Conservation (phyloP, 2,797 vertebrate genomes). For the Enteromius anoplus region DNA sequence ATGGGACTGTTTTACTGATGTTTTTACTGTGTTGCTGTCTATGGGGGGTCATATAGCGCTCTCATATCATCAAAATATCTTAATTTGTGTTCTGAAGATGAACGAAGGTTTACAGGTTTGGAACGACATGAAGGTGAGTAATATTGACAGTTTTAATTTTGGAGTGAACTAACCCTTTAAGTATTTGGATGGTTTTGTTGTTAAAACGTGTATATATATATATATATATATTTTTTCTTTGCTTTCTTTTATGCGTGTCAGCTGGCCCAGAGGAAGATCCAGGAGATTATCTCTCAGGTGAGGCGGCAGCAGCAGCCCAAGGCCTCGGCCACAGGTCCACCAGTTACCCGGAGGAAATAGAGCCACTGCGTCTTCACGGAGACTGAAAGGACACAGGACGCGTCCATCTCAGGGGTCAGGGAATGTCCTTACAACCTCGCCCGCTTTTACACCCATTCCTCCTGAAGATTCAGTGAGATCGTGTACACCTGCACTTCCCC, state of each 20-base stretch:
- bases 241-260: constrained; percentile 59
- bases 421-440: constrained; percentile 77
- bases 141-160: too few relatives aligned
- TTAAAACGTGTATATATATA: too few relatives aligned
- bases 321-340: constrained; percentile 81
- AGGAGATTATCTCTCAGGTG: constrained; percentile 98
- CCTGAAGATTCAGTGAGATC: constrained; percentile 86
- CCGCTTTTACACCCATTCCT: constrained; percentile 83
- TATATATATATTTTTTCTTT: neutral
- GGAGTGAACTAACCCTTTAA: too few relatives aligned
- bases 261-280: constrained; percentile 99
- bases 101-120: too few relatives aligned
- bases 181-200: too few relatives aligned
- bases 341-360: constrained; percentile 91
- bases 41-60: too few relatives aligned
- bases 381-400: constrained; percentile 78
- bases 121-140: too few relatives aligned
- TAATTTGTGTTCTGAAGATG: too few relatives aligned
- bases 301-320: constrained; percentile 94
- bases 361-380: constrained; percentile 71
- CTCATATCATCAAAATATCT: too few relatives aligned
- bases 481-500: neutral
- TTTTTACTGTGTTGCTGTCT: too few relatives aligned
- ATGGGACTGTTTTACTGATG: too few relatives aligned
- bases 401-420: constrained; percentile 73